Conservation (phyloP, 2,113 vertebrate genomes). For the Proteles cristata region DNA sequence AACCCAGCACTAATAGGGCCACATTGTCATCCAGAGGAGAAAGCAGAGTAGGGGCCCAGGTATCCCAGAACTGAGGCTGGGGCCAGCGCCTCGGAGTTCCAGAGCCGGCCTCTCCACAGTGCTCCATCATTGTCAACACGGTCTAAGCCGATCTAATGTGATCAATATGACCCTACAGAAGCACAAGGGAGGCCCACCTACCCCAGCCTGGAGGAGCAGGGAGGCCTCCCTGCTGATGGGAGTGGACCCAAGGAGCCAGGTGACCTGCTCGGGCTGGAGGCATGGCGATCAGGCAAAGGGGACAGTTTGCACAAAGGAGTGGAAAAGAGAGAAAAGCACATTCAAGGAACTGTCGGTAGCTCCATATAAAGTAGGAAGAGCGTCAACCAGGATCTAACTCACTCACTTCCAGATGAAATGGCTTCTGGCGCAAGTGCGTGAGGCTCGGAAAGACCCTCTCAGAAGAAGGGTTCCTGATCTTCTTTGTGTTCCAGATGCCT, state of each 20-base stretch:
- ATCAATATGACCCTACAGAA: not conserved
- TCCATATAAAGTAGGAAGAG: not conserved
- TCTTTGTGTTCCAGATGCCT: not conserved
- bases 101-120: not conserved
- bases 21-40: not conserved
- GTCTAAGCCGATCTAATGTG: not conserved
- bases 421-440: not conserved
- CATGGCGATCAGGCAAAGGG: not conserved
- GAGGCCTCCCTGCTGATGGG: no score
- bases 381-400: not conserved
- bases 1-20: not conserved
- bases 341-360: not conserved
- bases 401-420: not conserved
- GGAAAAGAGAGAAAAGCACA: not conserved
- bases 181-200: not conserved
- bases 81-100: not conserved
- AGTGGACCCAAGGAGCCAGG: not conserved
- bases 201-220: no score
- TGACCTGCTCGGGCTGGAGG: accelerated
- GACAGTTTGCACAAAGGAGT: not conserved
- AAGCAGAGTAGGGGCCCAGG: not conserved
- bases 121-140: not conserved
- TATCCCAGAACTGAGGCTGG: not conserved
- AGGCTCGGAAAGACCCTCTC: not conserved
- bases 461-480: not conserved